These are phyloP conservation scores for Puntigrus tetrazona DNA, from an alignment of 2,113 vertebrate species.

Conservation along the genomic window DNA sequence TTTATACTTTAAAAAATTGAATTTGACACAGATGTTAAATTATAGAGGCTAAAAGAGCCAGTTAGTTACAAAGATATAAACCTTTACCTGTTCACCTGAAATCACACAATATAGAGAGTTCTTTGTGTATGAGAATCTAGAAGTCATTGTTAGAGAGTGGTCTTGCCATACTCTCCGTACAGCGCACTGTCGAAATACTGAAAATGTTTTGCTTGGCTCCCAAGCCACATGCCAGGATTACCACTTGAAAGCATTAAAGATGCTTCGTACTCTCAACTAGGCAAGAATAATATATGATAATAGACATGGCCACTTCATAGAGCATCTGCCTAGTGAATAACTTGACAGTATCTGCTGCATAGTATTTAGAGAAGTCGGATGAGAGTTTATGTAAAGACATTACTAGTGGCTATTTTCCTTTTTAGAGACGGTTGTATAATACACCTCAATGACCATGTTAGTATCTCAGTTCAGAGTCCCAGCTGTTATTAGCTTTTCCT, in stretches of 20 bases:
- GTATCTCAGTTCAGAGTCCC: background rate
- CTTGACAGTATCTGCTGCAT: too few relatives aligned
- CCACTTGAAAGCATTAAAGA: background rate
- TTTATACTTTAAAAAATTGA: background rate
- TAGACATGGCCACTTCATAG: conserved; percentile 24
- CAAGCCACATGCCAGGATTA: conserved; percentile 9
- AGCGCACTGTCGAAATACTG: background rate
- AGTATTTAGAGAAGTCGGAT: conserved; percentile 14
- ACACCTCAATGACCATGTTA: background rate
- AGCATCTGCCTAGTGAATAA: conserved; percentile 32
- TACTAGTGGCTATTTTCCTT: background rate
- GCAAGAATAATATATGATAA: conserved; percentile 29
- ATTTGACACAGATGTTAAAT: background rate
- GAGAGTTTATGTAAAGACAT: conserved; percentile 12
- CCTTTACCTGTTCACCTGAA: background rate
- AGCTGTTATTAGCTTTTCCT: conserved; percentile 6
- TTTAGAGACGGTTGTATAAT: conserved; percentile 28
- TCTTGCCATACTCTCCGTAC: too few relatives aligned
- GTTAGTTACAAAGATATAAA: background rate
- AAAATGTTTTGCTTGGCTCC: conserved; percentile 15
- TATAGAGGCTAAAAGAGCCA: background rate
- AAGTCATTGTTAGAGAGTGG: too few relatives aligned
- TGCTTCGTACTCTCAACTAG: background rate
- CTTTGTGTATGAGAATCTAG: background rate
- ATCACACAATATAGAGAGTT: background rate